Evolutionary conservation across 2,888 invertebrate genomes (phyloP).

Genomic region (Calameuta pallipes): DNA sequence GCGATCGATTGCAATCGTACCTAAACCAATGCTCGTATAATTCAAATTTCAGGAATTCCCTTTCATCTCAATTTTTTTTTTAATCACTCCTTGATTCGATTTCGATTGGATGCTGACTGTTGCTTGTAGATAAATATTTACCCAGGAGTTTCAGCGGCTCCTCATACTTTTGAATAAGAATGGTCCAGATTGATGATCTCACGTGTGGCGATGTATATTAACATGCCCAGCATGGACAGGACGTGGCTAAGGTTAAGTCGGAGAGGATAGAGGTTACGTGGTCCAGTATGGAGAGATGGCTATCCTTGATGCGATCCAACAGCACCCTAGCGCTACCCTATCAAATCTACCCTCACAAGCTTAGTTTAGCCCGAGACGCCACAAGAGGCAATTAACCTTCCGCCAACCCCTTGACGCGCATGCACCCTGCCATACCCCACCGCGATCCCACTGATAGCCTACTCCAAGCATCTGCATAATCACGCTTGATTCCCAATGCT

Average conservation of each 20-base stretch:
- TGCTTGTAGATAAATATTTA: not conserved
- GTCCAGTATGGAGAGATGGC: conserved; percentile 40
- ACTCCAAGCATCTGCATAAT: conserved; percentile 60
- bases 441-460: conserved; percentile 49
- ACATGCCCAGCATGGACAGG: conserved; percentile 38
- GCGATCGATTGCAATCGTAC: not conserved
- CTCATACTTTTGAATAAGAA: not conserved
- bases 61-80: not conserved
- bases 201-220: conserved; percentile 52
- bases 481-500: conserved; percentile 63
- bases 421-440: conserved; percentile 19
- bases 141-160: not conserved
- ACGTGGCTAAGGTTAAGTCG: conserved; percentile 50
- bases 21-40: not conserved
- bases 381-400: conserved; percentile 64
- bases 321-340: conserved; percentile 40
- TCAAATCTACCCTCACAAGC: conserved; percentile 43
- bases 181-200: conserved; percentile 42
- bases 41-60: not conserved
- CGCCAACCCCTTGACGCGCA: conserved; percentile 50
- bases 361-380: conserved; percentile 52
- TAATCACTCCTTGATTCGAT: not conserved
- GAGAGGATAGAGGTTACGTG: conserved; percentile 44
- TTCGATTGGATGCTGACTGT: not conserved
- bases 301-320: conserved; percentile 44